phyloP scores from a whole-genome alignment of 35 echinoderm and acorn worm genomes.

The Antedon bifida region DNA sequence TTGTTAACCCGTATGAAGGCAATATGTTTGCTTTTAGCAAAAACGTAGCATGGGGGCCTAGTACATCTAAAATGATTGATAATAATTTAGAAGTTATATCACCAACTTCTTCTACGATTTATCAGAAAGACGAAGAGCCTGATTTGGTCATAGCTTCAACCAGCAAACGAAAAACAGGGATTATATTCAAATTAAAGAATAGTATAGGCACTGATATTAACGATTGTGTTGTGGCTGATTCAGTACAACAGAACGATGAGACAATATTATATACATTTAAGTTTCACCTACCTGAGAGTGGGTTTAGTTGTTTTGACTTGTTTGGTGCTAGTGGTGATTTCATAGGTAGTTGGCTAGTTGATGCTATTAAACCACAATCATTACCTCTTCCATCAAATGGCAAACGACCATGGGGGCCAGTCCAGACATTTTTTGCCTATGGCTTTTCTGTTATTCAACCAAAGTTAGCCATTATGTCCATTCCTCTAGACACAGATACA shows the following conservation, averaged over 20 bases:
- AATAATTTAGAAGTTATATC: not conserved
- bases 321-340: not conserved
- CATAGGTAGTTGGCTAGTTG: not conserved
- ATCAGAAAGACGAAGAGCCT: not conserved
- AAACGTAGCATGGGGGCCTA: not conserved
- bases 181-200: not conserved
- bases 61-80: not conserved
- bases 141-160: not conserved
- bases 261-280: not conserved
- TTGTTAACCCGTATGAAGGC: not conserved
- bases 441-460: not conserved
- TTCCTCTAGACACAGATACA: not conserved
- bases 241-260: not conserved
- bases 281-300: not conserved
- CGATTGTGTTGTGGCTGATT: not conserved
- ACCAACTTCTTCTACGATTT: not conserved
- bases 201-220: not conserved
- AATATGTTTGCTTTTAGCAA: not conserved
- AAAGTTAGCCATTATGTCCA: not conserved
- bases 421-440: not conserved
- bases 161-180: not conserved
- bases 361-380: not conserved
- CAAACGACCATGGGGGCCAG: not conserved
- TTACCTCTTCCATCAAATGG: not conserved
- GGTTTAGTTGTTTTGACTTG: not conserved